Evolutionary conservation across 2,113 vertebrate genomes (phyloP).

Genomic region (Sphyrna mokarran): DNA sequence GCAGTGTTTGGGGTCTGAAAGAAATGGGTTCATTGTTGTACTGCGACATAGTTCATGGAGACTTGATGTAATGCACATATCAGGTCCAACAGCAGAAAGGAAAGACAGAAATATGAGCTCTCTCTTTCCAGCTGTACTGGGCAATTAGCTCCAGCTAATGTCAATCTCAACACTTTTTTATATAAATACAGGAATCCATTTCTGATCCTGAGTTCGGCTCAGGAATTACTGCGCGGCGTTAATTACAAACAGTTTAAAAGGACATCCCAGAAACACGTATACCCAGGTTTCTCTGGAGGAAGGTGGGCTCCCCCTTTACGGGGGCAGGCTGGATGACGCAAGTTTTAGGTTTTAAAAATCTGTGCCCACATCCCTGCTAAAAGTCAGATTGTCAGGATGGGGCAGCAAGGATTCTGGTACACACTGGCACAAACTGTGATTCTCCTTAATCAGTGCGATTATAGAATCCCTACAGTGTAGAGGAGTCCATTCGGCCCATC

Average conservation of each 20-base stretch:
- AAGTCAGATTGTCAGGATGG: neutral
- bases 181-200: neutral
- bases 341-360: neutral
- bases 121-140: neutral
- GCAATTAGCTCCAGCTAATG: neutral
- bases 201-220: neutral
- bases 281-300: neutral
- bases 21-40: neutral
- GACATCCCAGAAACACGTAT: neutral
- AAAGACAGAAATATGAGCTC: slow-evolving; percentile 25
- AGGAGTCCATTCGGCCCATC: no score
- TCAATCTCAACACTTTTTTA: slow-evolving; percentile 9
- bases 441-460: neutral
- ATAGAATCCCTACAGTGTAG: no score
- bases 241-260: neutral
- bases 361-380: neutral
- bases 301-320: neutral
- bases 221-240: neutral
- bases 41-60: neutral
- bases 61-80: neutral
- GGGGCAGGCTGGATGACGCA: neutral
- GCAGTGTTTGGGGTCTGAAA: neutral
- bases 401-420: neutral
- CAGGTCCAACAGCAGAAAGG: neutral
- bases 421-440: neutral